Evolutionary conservation across 2,113 vertebrate species (phyloP).

Genomic region (Thryonomys swinderianus): DNA sequence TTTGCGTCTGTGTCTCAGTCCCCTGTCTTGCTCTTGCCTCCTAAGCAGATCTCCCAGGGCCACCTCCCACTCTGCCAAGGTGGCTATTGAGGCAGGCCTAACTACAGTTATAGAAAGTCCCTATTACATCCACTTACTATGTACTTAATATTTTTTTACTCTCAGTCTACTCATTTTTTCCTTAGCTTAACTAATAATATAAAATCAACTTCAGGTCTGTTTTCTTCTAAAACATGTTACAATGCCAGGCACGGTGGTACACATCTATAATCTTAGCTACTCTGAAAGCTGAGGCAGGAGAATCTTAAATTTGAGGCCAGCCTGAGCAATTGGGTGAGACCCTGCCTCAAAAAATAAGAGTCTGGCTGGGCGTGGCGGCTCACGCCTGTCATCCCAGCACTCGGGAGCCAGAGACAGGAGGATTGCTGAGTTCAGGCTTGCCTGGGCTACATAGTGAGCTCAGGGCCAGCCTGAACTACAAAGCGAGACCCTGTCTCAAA

Average conservation of each 20-base stretch:
- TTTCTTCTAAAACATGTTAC: conserved; percentile 37
- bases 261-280: background rate
- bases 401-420: no score
- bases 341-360: background rate
- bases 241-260: background rate
- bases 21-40: background rate
- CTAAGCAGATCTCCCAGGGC: background rate
- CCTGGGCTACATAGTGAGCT: no score
- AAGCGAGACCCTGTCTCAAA: background rate
- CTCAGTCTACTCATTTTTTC: background rate
- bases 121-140: background rate
- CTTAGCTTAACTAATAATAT: conserved; percentile 21
- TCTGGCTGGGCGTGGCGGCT: no score
- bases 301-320: background rate
- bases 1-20: background rate
- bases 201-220: conserved; percentile 31
- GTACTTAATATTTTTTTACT: conserved; percentile 15
- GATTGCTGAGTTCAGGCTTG: no score
- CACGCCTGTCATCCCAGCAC: no score
- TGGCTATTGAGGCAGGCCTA: background rate
- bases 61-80: background rate
- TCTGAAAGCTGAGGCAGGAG: background rate
- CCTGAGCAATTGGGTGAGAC: background rate
- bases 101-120: background rate
- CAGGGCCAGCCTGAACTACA: background rate